Conservation (phyloP, 2,797 vertebrate genomes). For the Orestias chungarensis region DNA sequence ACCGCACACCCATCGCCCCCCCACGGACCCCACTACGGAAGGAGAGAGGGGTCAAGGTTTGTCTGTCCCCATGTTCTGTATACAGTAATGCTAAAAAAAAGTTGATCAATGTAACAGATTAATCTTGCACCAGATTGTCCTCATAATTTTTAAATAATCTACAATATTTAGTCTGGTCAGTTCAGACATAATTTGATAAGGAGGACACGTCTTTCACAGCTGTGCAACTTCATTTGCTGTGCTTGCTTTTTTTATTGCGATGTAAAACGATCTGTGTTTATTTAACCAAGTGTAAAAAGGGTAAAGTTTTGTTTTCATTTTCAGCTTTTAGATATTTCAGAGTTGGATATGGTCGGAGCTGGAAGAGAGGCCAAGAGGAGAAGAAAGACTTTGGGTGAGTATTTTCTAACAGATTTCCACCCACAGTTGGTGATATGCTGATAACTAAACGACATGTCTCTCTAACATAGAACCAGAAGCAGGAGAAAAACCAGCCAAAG, state of each 20-base stretch:
- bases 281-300: no score
- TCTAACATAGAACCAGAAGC: constrained; percentile 85
- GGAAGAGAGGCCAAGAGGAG: constrained; percentile 96
- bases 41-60: constrained; percentile 96
- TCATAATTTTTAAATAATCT: no score
- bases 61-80: neutral
- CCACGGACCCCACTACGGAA: constrained; percentile 91
- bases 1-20: constrained; percentile 91
- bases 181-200: neutral
- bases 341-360: constrained; percentile 92
- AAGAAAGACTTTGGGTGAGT: constrained; percentile 92
- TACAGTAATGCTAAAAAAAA: neutral
- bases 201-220: neutral
- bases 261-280: neutral
- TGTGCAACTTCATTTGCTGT: no score
- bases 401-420: neutral
- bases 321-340: constrained; percentile 92
- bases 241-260: neutral
- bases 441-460: neutral
- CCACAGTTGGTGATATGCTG: neutral
- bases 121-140: no score
- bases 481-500: constrained; percentile 93
- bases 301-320: neutral
- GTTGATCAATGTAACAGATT: no score
- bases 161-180: no score